These are phyloP conservation scores for Prochilodus magdalenae DNA, from an alignment of 2,113 vertebrate genomes.

Conservation along the genomic window DNA sequence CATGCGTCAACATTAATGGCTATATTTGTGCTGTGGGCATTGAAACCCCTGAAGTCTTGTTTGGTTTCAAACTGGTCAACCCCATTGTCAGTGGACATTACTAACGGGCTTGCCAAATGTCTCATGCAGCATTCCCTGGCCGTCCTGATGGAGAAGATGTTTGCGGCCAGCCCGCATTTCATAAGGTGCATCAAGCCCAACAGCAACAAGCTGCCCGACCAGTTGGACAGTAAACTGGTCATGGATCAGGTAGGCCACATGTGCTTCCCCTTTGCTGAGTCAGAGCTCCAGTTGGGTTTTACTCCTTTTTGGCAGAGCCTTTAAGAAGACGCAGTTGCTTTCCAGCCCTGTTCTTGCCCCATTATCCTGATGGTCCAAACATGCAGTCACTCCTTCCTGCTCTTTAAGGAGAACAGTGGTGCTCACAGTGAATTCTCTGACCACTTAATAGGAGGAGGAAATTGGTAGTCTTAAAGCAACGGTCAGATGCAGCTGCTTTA, in stretches of 20 bases:
- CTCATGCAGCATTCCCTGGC: slow-evolving; percentile 75
- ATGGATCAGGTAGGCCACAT: slow-evolving; percentile 74
- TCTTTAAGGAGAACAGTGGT: neutral
- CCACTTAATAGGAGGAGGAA: too few relatives aligned
- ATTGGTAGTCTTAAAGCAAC: too few relatives aligned
- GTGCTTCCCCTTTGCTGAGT: neutral
- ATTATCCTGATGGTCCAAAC: neutral
- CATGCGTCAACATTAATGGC: too few relatives aligned
- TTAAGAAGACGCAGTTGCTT: neutral
- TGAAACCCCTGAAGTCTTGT: too few relatives aligned
- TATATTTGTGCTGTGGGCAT: too few relatives aligned
- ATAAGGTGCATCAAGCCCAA: slow-evolving; percentile 83
- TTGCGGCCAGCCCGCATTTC: slow-evolving; percentile 77
- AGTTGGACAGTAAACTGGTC: slow-evolving; percentile 71
- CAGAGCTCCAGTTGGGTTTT: neutral
- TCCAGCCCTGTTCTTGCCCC: neutral
- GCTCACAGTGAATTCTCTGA: neutral
- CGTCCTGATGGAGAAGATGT: slow-evolving; percentile 81
- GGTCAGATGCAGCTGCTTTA: neutral
- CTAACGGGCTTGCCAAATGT: neutral
- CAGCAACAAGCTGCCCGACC: slow-evolving; percentile 67
- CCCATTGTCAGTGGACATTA: neutral
- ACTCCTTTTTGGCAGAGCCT: neutral
- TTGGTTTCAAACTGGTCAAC: too few relatives aligned
- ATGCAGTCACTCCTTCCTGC: neutral